phyloP scores from a whole-genome alignment of 2,888 invertebrate genomes.

The Ischnura elegans region DNA sequence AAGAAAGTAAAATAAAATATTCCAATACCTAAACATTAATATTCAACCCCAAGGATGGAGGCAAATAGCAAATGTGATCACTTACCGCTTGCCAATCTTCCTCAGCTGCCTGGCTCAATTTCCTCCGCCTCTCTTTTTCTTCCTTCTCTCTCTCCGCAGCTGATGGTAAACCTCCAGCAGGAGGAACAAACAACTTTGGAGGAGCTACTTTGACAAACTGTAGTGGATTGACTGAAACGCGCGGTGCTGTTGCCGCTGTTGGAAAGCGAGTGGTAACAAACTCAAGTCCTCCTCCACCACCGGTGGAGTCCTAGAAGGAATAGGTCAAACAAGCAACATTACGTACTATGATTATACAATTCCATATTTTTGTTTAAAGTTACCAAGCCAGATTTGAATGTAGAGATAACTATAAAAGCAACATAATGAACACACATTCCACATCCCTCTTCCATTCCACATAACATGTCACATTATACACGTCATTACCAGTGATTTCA shows the following conservation, averaged over 20 bases:
- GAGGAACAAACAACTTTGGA: conserved; percentile 88
- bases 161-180: conserved; percentile 26
- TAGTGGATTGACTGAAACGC: conserved; percentile 91
- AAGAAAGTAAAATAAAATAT: not conserved
- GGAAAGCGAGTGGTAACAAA: conserved; percentile 63
- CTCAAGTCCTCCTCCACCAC: conserved; percentile 61
- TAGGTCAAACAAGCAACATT: not conserved
- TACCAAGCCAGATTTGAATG: not conserved
- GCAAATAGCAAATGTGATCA: not conserved
- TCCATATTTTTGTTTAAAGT: not conserved
- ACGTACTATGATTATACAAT: not conserved
- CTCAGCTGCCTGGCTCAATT: conserved; percentile 89
- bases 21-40: not conserved
- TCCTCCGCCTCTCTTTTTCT: conserved; percentile 90
- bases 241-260: conserved; percentile 84
- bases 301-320: conserved; percentile 44
- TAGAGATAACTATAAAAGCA: not conserved
- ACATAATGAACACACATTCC: not conserved
- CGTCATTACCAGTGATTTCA: too few species aligned
- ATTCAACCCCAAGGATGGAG: not conserved
- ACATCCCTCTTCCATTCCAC: too few species aligned
- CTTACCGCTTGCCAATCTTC: conserved; percentile 96
- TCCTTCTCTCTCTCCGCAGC: conserved; percentile 77
- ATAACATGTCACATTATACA: too few species aligned
- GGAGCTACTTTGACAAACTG: conserved; percentile 94